Conservation (phyloP, 2,113 vertebrate genomes). For the Sander vitreus region DNA sequence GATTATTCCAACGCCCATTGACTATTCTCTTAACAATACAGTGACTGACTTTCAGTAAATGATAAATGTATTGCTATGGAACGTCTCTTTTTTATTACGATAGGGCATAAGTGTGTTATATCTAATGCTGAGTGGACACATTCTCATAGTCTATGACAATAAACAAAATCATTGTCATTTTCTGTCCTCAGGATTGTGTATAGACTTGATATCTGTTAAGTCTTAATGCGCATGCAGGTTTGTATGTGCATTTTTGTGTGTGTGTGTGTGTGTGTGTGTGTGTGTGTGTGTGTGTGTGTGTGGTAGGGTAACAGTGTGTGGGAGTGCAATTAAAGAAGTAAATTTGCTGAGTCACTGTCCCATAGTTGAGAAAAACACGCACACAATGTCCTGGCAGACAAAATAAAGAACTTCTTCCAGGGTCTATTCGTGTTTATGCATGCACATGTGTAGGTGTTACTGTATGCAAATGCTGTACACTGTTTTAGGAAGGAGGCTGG, state of each 20-base stretch:
- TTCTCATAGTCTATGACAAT: neutral
- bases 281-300: neutral
- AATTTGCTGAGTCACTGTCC: conserved; percentile 51
- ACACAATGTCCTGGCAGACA: neutral
- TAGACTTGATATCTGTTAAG: neutral
- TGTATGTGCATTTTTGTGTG: neutral
- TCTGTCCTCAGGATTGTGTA: neutral
- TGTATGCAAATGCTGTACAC: conserved; percentile 26
- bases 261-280: neutral
- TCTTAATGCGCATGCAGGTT: neutral
- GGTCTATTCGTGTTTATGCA: conserved; percentile 2
- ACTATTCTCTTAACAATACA: neutral
- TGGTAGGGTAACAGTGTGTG: neutral
- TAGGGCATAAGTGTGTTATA: neutral
- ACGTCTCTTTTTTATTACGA: neutral
- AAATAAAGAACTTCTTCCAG: conserved; percentile 30
- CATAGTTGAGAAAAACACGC: neutral
- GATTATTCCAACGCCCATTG: neutral
- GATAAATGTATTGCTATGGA: neutral
- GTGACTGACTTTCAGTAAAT: neutral
- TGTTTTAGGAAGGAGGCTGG: conserved; percentile 39
- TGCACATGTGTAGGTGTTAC: conserved; percentile 21
- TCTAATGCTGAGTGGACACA: neutral
- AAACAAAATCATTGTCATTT: neutral
- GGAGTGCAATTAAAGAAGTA: conserved; percentile 41